Evolutionary conservation across 1,140 invertebrate species (phyloP), one percentile per base, ranked within the genome.

Genomic region (Hormaphis cornu): DNA sequence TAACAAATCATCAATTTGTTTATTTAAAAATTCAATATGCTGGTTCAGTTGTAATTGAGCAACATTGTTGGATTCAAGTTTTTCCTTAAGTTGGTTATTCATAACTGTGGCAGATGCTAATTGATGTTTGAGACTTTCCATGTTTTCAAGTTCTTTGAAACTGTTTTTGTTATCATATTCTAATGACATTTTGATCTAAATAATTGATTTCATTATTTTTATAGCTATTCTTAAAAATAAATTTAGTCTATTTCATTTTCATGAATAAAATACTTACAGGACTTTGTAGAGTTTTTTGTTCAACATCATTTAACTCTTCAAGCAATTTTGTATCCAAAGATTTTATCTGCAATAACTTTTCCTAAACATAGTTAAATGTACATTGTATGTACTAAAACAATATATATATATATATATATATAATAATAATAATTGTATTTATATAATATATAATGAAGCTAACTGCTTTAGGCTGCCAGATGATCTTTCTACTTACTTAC

Each of bases 11-110:
- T 66, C 22, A 35, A 66, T 66, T 66, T 66, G 61, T 18, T 22
- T 26, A 35, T 66, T 66, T 35, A 66, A 66, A 6, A 9, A 26
- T 66, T 66, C 44, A 22, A 66, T 14, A 66, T 66, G 61, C 35
- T 66, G 42, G 12, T 66, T 44, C 3, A 66, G 18, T 10, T 20
- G 12, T 0, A 10, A 8, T 50, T 18, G 42, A 50, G 44, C 24
- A 35, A 30, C 28, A 48, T 14, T 66, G 24, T 66, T 35, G 22
- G 28, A 48, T 48, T 66, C 61, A 22, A 66, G 61, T 50, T 66
- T 66, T 2, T 66, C 20, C 3, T 66, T 33, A 10, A 50, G 44
- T 66, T 66, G 44, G 2, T 66, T 35, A 24, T 50, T 66, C 1
- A 28, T 66, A 20, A 24, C 4, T n/a, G 48, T 66, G 1, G 61